A percentile compares a stretch with the other conserved stretches of the same genome.
Conservation (phyloP, 2,888 invertebrate species). For the Machimus rusticus region DNA sequence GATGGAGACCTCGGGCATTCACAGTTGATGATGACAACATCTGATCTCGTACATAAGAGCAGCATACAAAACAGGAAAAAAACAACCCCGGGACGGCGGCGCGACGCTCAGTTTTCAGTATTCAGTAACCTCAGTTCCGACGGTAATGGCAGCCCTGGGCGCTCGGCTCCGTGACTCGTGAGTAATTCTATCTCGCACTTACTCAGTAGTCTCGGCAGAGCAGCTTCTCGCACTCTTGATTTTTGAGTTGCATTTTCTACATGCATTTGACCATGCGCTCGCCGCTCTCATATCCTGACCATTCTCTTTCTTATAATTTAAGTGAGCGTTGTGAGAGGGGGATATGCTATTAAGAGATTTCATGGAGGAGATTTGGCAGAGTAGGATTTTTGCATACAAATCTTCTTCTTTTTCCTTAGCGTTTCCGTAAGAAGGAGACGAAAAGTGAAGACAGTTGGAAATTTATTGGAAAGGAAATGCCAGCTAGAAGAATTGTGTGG, state of each 20-base stretch:
- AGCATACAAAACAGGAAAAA: not conserved
- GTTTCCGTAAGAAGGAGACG: not conserved
- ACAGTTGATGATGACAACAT: not conserved
- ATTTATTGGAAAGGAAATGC: not conserved
- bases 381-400: not conserved
- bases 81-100: not conserved
- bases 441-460: not conserved
- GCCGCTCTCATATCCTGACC: not conserved
- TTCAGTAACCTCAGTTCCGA: not conserved
- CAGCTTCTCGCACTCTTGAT: not conserved
- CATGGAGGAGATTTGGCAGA: not conserved
- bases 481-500: not conserved
- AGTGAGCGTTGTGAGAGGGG: no score
- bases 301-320: not conserved
- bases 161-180: not conserved
- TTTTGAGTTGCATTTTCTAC: not conserved
- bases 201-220: not conserved
- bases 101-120: no score
- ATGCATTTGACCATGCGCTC: not conserved
- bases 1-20: not conserved
- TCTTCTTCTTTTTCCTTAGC: not conserved
- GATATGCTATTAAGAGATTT: not conserved
- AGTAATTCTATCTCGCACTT: not conserved
- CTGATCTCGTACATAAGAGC: not conserved
- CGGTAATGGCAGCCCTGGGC: not conserved